Evolutionary conservation across 2,113 vertebrate species (phyloP), one percentile per base, ranked within the genome.

Genomic region (Sigmodon hispidus): DNA sequence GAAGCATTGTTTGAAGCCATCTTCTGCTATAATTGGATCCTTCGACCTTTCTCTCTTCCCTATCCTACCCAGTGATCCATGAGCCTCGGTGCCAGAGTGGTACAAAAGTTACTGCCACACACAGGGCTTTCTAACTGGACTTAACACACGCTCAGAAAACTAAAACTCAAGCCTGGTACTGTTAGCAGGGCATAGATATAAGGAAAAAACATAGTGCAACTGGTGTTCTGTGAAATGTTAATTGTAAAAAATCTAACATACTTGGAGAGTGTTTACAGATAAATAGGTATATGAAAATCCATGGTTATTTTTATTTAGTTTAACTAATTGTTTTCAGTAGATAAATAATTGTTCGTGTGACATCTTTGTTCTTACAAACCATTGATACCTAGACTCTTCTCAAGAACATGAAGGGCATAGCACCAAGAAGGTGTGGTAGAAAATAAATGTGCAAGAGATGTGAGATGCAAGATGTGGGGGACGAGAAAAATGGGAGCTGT

Each of bases 221-320:
- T 67, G 59, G 24, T 31, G 34, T 65, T 65, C 26, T 86, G 19
- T 86, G 11, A 69, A n/a, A 86, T 69, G 10, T n/a, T 16, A 87
- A 36, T 48, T 80, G 13, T 89, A 92, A 96, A 91, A 93, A 31
- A 63, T 34, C 88, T 77, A 95, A n/a, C 40, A 80, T 75, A 83
- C 61, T 63, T 61, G 73, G 57, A 2, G 0, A 84, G 31, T 5
- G 93, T 43, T 70, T 31, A 12, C 52, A 77, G 92, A 76, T 69
- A 90, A 95, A 83, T 79, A 0, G 31, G 94, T 65, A 45, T 17
- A 52, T 57, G 61, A 36, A 87, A 59, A 86, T 55, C 21, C 40
- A 90, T 88, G 7, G 9, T 45, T 73, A 76, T 34, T 84, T 52
- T 63, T 69, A 52, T 69, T 69, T 87, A 48, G 75, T n/a, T 16